These are phyloP conservation scores for Anoplophora glabripennis DNA, from an alignment of 1,140 invertebrate genomes.

Conservation along the genomic window DNA sequence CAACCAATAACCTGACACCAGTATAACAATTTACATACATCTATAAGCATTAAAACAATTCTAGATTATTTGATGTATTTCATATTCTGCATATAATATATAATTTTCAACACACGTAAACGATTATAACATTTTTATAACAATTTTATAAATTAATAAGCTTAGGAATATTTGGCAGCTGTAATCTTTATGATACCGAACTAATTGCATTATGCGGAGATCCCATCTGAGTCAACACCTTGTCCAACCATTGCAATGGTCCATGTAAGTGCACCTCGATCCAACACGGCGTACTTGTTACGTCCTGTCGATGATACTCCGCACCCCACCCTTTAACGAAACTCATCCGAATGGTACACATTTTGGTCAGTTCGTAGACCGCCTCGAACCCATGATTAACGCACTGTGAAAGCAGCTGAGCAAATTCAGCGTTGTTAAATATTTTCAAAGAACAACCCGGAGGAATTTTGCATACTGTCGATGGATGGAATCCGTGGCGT, in stretches of 20 bases:
- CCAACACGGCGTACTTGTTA: constrained; percentile 95
- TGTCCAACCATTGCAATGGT: constrained; percentile 88
- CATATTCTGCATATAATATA: no score
- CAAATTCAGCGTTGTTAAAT: constrained; percentile 97
- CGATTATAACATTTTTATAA: no score
- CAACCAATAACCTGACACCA: no score
- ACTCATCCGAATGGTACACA: constrained; percentile 97
- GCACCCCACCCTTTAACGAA: constrained; percentile 98
- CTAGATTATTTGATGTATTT: no score
- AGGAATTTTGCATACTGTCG: constrained; percentile 94
- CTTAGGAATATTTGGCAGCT: no score
- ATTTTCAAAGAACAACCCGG: constrained; percentile 93
- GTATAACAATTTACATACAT: no score
- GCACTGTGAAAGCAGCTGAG: constrained; percentile 85
- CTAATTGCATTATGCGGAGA: constrained; percentile 88
- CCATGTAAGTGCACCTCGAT: constrained; percentile 92
- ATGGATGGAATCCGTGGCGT: constrained; percentile 93
- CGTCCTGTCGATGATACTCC: constrained; percentile 94
- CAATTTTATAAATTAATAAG: no score
- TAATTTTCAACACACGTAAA: no score
- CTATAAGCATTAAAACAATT: no score
- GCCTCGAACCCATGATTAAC: constrained; percentile 94
- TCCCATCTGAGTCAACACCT: constrained; percentile 89
- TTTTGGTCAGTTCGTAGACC: constrained; percentile 95
- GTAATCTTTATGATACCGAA: constrained; percentile 72